Base-by-base conservation (phyloP, 2,797 vertebrate genomes). In the Hippoglossus hippoglossus region DNA sequence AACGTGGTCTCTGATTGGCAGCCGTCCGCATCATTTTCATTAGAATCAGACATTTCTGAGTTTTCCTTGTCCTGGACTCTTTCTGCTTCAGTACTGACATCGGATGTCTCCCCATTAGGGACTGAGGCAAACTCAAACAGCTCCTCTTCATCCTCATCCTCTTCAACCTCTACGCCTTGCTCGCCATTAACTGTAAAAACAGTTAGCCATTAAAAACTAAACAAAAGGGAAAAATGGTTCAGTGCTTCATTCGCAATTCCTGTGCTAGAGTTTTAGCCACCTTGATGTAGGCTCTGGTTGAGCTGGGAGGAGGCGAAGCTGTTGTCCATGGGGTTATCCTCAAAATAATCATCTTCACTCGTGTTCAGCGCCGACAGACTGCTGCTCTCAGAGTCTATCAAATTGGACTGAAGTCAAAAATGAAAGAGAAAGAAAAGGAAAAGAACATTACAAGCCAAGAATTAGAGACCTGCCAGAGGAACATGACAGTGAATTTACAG, bases 111-210 rank as follows among this genome's bases (percentile, higher is more conserved):
- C 39, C 79, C 73, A 0, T 83, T 83, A 26, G 56, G 36, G 26
- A 80, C 58, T 1, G 89, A 67, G 1, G 76, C n/a, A 61, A 94
- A 80, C 83, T 94, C 91, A 51, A 86, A 94, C 57, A 92, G 81
- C 69, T 94, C 87, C 57, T 93, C 92, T 5, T 87, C 92, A 6
- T 56, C 87, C 16, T 92, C 94, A 0, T 75, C 88, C 10, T 84
- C 89, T 8, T 84, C 89, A 3, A 41, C 55, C 12, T 75, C 79
- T 1, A 77, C 26, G 1, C 67, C 78, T 16, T 54, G 60, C 28
- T 78, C 67, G 0, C 56, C 70, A n/a, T 85, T 79, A 24, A 73
- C 74, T 87, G 47, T 7, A 63, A 63, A 44, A 39, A 67, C 3
- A 74, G 34, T 55, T 4, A 4, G 6, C 3, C 16, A 66, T n/a